Base-by-base conservation (phyloP, 1,140 invertebrate species). In the Sarcophaga bullata region DNA sequence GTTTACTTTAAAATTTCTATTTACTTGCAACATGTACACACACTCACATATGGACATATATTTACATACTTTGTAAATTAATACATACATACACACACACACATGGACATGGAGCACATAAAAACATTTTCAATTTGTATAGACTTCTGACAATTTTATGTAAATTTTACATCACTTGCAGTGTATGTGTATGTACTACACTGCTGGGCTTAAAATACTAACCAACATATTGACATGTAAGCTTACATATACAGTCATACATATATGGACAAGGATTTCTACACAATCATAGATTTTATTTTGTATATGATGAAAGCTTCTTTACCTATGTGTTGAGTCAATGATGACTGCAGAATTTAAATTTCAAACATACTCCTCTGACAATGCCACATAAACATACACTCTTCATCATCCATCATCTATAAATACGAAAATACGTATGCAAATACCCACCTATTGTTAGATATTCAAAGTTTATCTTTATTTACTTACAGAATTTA, bases 121-220 rank as follows among this genome's bases (percentile, higher is more conserved):
- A 68, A n/a, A 68, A 68, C n/a, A 68, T 68, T 68, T 68, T 68
- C 62, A 68, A 68, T 68, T 68, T 68, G 62, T 68, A 68, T 68
- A 68, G n/a, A 68, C 62, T 68, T 17, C 19, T 68, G 62, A 25
- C 62, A 68, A 68, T 68, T 37, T 68, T 68, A 68, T 68, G 62
- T 68, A 68, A 68, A 68, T 68, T 68, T 37, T 37, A 37, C 25
- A 37, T 37, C 25, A 37, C 25, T 37, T 37, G 25, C 25, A 37
- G 1, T 37, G 25, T 37, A 37, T 37, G n/a, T 37, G 25, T 37
- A 37, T n/a, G n/a, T 68, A 68, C 62, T 68, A 19, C 19, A 68
- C n/a, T 25, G 8, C 62, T 68, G 62, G 62, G 15, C 62, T 68
- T 68, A 68, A 68, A 17, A 68, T 19, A 19, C n/a, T 68, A 68